These are phyloP conservation scores for Bombus huntii DNA, from an alignment of 1,140 invertebrate species.

Conservation along the genomic window DNA sequence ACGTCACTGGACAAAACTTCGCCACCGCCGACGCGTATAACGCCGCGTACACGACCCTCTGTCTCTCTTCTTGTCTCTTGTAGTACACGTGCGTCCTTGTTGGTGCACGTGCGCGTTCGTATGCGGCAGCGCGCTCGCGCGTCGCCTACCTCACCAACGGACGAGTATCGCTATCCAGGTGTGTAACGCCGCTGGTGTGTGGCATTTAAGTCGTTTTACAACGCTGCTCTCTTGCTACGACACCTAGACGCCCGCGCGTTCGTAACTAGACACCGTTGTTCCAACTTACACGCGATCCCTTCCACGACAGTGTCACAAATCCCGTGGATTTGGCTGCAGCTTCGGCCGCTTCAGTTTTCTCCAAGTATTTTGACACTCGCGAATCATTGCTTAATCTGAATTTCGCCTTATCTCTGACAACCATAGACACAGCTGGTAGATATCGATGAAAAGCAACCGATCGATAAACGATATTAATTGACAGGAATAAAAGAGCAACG, in stretches of 20 bases:
- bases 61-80: conserved; percentile 44
- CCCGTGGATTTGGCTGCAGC: too few species aligned
- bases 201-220: conserved; percentile 69
- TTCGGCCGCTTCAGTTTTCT: neutral
- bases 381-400: accelerated
- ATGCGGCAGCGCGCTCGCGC: conserved; percentile 24
- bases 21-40: conserved; percentile 40
- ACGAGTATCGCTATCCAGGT: conserved; percentile 62
- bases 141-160: conserved; percentile 38
- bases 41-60: conserved; percentile 40
- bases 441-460: too few species aligned
- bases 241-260: conserved; percentile 13
- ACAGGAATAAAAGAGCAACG: too few species aligned
- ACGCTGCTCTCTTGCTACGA: conserved; percentile 39
- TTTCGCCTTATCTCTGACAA: too few species aligned
- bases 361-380: too few species aligned
- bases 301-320: neutral
- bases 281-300: neutral
- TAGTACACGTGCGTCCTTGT: conserved; percentile 33
- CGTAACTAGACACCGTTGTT: neutral
- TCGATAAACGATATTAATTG: too few species aligned
- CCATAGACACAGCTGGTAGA: too few species aligned
- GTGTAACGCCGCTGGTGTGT: conserved; percentile 53
- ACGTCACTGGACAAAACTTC: conserved; percentile 55
- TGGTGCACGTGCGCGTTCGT: conserved; percentile 25